phyloP scores from a whole-genome alignment of 2,113 vertebrate genomes.

The Orycteropus afer region DNA sequence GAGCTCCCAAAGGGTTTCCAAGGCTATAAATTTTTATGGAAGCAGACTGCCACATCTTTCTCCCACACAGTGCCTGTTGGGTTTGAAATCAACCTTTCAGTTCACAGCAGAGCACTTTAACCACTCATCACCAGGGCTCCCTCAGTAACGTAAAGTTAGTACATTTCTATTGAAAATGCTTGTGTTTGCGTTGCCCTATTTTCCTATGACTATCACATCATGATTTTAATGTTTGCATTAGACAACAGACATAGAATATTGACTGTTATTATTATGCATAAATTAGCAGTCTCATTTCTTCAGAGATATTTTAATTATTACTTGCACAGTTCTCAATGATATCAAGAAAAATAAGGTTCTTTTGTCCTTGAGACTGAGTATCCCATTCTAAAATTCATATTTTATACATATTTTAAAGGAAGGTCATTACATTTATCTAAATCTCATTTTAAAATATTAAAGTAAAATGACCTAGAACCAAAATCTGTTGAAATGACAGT shows the following conservation, averaged over 20 bases:
- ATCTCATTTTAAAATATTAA: conserved; percentile 11
- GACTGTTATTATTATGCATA: not conserved
- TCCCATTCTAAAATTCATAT: not conserved
- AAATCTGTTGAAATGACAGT: conserved; percentile 25
- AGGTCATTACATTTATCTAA: not conserved
- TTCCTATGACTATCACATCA: not conserved
- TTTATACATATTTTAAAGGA: conserved; percentile 41
- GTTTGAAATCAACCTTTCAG: not conserved
- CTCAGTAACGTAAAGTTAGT: conserved; percentile 45
- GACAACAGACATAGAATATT: conserved; percentile 4
- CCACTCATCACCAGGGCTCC: not conserved
- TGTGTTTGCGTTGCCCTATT: not conserved
- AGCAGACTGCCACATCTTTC: not conserved
- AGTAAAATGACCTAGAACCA: conserved; percentile 1
- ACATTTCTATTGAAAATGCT: conserved; percentile 45
- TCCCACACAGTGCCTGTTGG: not conserved
- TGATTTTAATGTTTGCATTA: conserved; percentile 13
- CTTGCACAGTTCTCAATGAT: conserved; percentile 16
- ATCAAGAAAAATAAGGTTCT: conserved; percentile 41
- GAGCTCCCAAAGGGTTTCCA: not conserved
- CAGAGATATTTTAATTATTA: conserved; percentile 14
- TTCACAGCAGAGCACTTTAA: not conserved
- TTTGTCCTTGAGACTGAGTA: conserved; percentile 35
- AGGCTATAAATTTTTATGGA: not conserved
- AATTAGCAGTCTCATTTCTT: not conserved